Percentiles rank a stretch among this genome's conserved stretches.
These are phyloP conservation scores for Eupeodes luniger DNA, from an alignment of 2,888 invertebrate species.

Conservation along the genomic window DNA sequence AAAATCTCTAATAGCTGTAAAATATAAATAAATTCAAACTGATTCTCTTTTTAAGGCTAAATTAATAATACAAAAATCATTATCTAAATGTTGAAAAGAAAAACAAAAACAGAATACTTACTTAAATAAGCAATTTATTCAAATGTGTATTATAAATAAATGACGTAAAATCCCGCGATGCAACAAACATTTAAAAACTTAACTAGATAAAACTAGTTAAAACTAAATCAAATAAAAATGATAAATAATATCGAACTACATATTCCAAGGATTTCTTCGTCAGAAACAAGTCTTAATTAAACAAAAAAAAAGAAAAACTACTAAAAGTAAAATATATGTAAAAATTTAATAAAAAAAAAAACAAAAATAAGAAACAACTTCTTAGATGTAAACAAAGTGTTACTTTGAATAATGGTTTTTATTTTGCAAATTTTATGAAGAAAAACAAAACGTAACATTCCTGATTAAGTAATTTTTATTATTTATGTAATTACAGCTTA, in stretches of 20 bases:
- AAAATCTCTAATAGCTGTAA: slow-evolving; percentile 71
- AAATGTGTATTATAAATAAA: slow-evolving; percentile 54
- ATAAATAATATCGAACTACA: slow-evolving; percentile 70
- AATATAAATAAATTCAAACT: slow-evolving; percentile 57
- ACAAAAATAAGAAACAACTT: slow-evolving; percentile 17
- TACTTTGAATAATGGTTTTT: slow-evolving; percentile 7
- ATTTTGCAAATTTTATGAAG: slow-evolving; percentile 17
- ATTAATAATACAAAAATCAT: slow-evolving; percentile 56
- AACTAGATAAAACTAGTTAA: slow-evolving; percentile 37
- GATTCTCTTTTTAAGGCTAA: slow-evolving; percentile 70
- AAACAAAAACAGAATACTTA: slow-evolving; percentile 44
- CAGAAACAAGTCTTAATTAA: slow-evolving; percentile 44
- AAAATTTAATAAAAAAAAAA: slow-evolving; percentile 40
- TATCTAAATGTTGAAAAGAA: slow-evolving; percentile 65
- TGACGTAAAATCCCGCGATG: slow-evolving; percentile 38
- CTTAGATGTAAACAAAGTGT: slow-evolving; percentile 56
- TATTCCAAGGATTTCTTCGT: slow-evolving; percentile 63
- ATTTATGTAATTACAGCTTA: slow-evolving; percentile 21
- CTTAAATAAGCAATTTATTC: slow-evolving; percentile 58
- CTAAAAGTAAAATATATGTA: slow-evolving; percentile 60
- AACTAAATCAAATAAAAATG: slow-evolving; percentile 16
- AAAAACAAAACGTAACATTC: slow-evolving; percentile 6
- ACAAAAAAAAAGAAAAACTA: slow-evolving; percentile 20
- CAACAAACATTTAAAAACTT: slow-evolving; percentile 37
- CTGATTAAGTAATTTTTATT: slow-evolving; percentile 30